Percentiles rank a stretch among this genome's conserved stretches.
Evolutionary conservation across 2,888 invertebrate genomes (phyloP).

Genomic region (Aphelenchoides bicaudatus): DNA sequence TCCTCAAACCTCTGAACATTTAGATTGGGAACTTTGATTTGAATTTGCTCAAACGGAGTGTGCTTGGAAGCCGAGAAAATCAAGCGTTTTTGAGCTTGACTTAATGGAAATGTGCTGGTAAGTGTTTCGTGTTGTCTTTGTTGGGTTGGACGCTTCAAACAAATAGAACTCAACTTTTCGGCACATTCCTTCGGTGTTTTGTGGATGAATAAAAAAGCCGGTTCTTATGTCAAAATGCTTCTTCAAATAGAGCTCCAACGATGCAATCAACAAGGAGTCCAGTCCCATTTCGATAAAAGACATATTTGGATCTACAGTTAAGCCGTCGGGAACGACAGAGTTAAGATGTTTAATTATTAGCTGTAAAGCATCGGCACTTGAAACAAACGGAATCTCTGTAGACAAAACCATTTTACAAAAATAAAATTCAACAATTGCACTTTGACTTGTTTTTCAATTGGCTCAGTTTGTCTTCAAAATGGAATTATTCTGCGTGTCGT

Average conservation of each 20-base stretch:
- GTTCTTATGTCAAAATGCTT: no score
- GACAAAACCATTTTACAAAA: no score
- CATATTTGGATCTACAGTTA: not conserved
- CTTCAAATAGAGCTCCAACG: constrained; percentile 19
- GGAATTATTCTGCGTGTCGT: no score
- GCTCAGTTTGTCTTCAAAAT: no score
- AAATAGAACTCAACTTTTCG: not conserved
- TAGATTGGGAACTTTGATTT: not conserved
- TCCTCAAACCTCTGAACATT: constrained; percentile 3
- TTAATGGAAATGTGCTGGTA: not conserved
- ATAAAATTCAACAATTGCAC: no score
- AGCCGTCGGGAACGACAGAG: no score
- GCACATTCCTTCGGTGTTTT: not conserved
- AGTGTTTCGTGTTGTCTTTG: not conserved
- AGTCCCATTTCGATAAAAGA: constrained; percentile 21
- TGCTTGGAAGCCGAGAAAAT: not conserved
- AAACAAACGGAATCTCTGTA: no score
- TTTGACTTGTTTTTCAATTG: no score
- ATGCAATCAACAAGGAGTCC: constrained; percentile 26
- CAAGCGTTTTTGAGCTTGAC: constrained; percentile 3
- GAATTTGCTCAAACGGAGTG: not conserved
- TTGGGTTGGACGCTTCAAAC: not conserved
- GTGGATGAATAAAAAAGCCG: no score
- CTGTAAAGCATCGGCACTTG: no score
- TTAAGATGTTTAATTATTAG: no score